Conservation (phyloP, 2,113 vertebrate genomes). For the Platichthys stellatus region DNA sequence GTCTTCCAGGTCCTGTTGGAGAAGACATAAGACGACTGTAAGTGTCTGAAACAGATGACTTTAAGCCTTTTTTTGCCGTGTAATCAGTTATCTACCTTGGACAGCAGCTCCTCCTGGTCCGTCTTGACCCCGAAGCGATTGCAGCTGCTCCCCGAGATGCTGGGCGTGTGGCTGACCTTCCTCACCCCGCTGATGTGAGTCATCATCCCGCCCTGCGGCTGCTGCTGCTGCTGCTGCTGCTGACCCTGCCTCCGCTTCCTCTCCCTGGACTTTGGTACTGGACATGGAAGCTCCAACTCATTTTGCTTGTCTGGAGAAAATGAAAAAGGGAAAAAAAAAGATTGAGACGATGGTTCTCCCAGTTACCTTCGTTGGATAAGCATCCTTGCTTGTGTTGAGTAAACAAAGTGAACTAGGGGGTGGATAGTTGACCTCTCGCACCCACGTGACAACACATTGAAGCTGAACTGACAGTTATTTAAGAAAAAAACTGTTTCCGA, state of each 20-base stretch:
- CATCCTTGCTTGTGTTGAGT: background rate
- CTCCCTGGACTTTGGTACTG: slow-evolving; percentile 92
- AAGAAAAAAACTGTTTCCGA: background rate
- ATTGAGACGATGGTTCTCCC: background rate
- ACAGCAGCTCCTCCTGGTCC: slow-evolving; percentile 93
- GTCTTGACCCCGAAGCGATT: slow-evolving; percentile 96
- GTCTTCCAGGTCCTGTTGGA: slow-evolving; percentile 91
- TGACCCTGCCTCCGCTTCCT: slow-evolving; percentile 92
- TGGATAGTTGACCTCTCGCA: slow-evolving; percentile 50
- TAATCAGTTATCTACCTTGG: slow-evolving; percentile 82
- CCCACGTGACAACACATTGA: slow-evolving; percentile 21
- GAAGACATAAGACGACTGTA: background rate
- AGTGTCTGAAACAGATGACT: background rate
- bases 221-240: slow-evolving; percentile 78
- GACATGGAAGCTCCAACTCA: slow-evolving; percentile 95
- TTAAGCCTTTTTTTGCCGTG: background rate
- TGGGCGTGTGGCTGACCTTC: slow-evolving; percentile 91
- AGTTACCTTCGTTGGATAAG: background rate
- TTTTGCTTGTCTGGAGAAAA: slow-evolving; percentile 93
- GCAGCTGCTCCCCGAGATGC: slow-evolving; percentile 87
- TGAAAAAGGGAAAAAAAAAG: background rate
- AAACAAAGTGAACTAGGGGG: slow-evolving; percentile 16
- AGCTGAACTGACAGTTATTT: background rate
- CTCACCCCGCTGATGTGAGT: slow-evolving; percentile 96
- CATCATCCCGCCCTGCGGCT: slow-evolving; percentile 90